Percentiles rank a stretch among this genome's conserved stretches.
phyloP scores from a whole-genome alignment of 2,797 vertebrate genomes.

The Moxostoma hubbsi region DNA sequence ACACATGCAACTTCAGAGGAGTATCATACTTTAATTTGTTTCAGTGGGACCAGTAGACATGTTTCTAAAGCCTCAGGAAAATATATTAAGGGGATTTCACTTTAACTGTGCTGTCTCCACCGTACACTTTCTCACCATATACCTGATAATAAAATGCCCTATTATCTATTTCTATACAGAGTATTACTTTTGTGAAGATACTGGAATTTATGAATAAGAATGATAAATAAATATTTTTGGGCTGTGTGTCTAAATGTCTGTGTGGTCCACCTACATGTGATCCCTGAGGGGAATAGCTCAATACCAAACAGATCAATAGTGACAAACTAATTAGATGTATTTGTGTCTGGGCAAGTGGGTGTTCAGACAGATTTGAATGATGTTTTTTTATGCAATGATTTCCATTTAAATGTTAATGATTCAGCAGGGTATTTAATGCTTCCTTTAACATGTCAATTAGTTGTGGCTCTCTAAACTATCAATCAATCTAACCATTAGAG shows the following conservation, averaged over 20 bases:
- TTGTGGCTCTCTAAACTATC: conserved; percentile 21
- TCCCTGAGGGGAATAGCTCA: conserved; percentile 45
- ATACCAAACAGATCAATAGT: conserved; percentile 56
- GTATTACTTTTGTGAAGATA: neutral
- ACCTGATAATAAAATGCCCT: conserved; percentile 33
- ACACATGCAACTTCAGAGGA: neutral
- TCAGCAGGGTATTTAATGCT: conserved; percentile 49
- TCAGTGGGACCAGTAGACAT: conserved; percentile 42
- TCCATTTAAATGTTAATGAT: conserved; percentile 62
- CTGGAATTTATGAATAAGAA: conserved; percentile 16
- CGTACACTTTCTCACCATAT: neutral
- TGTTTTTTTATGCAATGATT: conserved; percentile 52
- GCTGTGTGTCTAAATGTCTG: conserved; percentile 15
- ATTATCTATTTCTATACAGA: conserved; percentile 9
- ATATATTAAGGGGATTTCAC: neutral
- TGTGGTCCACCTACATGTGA: conserved; percentile 25
- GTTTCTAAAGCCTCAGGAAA: conserved; percentile 26
- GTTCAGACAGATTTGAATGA: conserved; percentile 53
- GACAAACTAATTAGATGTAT: conserved; percentile 56
- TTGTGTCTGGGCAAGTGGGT: conserved; percentile 48
- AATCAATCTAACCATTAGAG: conserved; percentile 20
- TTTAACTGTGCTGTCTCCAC: neutral
- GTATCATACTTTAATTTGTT: conserved; percentile 45
- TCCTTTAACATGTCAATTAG: conserved; percentile 58
- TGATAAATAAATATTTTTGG: conserved; percentile 44